Conservation (phyloP, 2,888 invertebrate species). For the Pycnomerus fuliginosus region DNA sequence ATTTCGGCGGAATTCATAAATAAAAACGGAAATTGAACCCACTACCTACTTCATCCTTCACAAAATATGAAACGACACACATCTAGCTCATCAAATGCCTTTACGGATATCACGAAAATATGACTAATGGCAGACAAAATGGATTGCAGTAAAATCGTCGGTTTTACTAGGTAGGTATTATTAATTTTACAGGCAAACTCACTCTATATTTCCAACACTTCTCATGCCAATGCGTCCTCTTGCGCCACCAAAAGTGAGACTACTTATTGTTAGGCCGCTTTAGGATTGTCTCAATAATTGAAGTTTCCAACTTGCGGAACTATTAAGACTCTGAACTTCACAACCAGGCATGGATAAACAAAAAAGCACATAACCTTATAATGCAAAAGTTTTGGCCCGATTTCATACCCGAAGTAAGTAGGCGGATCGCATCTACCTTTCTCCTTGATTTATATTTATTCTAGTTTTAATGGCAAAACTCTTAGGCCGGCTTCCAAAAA, state of each 20-base stretch:
- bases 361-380: constrained; percentile 25
- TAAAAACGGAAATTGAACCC: constrained; percentile 26
- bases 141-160: too few relatives aligned
- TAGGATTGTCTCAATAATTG: constrained; percentile 2
- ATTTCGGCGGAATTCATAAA: constrained; percentile 22
- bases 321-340: constrained; percentile 12
- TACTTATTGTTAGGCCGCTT: too few relatives aligned
- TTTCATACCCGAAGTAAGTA: constrained; percentile 13
- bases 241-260: too few relatives aligned
- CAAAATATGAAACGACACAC: too few relatives aligned
- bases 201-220: too few relatives aligned
- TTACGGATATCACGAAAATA: too few relatives aligned
- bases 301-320: constrained; percentile 5
- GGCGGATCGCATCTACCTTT: constrained; percentile 26
- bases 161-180: too few relatives aligned
- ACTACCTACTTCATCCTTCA: too few relatives aligned
- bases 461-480: constrained; percentile 17
- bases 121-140: too few relatives aligned
- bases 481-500: constrained; percentile 19
- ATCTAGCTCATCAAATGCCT: too few relatives aligned
- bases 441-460: constrained; percentile 23
- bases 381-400: constrained; percentile 31
- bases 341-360: constrained; percentile 8
- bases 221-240: too few relatives aligned
- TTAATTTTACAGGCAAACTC: too few relatives aligned